A percentile compares a stretch with the other conserved stretches of the same genome.
These are phyloP conservation scores for Erpobdella octoculata DNA, from an alignment of 2,888 invertebrate species.

Conservation along the genomic window DNA sequence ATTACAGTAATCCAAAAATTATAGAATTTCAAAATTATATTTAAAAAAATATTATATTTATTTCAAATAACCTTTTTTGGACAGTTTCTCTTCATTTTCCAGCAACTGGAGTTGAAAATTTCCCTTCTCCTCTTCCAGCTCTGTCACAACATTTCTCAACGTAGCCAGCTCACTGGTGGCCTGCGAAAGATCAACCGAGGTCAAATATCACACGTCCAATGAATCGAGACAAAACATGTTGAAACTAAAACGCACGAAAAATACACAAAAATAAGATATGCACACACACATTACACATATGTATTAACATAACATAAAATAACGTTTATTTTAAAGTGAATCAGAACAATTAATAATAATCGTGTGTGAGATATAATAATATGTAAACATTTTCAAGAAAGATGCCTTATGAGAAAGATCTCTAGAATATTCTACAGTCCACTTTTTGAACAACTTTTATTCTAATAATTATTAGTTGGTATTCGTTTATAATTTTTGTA, in stretches of 20 bases:
- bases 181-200: neutral
- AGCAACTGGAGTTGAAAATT: constrained; percentile 76
- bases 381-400: too few relatives aligned
- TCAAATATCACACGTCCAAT: neutral
- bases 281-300: neutral
- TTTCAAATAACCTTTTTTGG: constrained; percentile 33
- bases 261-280: neutral
- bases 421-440: too few relatives aligned
- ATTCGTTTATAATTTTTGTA: too few relatives aligned
- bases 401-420: too few relatives aligned
- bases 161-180: constrained; percentile 40
- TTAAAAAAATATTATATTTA: too few relatives aligned
- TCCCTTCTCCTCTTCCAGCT: constrained; percentile 82
- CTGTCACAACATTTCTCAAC: constrained; percentile 59
- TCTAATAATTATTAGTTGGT: too few relatives aligned
- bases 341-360: neutral
- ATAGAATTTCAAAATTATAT: too few relatives aligned
- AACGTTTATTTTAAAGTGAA: neutral
- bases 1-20: too few relatives aligned
- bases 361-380: too few relatives aligned
- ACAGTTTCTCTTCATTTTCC: constrained; percentile 63
- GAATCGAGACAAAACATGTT: neutral
- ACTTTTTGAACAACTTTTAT: too few relatives aligned
- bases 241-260: too few relatives aligned
- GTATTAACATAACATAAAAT: neutral